These are phyloP conservation scores for Limnothrissa miodon DNA, from an alignment of 2,113 vertebrate species.

Conservation along the genomic window DNA sequence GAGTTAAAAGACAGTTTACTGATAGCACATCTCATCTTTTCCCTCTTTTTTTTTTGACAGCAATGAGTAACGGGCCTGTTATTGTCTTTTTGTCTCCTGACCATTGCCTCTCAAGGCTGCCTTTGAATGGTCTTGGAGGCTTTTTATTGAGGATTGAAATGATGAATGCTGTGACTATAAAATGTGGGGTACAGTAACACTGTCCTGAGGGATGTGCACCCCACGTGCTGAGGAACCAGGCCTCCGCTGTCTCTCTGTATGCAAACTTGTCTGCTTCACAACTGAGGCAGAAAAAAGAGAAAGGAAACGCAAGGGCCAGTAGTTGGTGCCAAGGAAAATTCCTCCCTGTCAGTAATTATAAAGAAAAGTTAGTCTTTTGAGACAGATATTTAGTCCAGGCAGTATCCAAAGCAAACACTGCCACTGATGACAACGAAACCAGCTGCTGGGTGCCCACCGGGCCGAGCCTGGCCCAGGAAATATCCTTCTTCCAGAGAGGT, in stretches of 20 bases:
- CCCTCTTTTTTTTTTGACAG: not conserved
- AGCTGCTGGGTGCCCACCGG: slow-evolving; percentile 50
- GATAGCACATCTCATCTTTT: slow-evolving; percentile 40
- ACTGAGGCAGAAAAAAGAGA: slow-evolving; percentile 55
- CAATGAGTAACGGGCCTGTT: slow-evolving; percentile 14
- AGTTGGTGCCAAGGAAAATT: slow-evolving; percentile 61
- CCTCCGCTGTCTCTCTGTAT: slow-evolving; percentile 11
- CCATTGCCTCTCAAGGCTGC: slow-evolving; percentile 63
- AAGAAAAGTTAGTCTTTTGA: slow-evolving; percentile 58
- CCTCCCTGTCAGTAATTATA: slow-evolving; percentile 68
- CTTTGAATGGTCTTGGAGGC: slow-evolving; percentile 61
- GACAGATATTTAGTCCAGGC: slow-evolving; percentile 60
- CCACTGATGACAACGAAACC: slow-evolving; percentile 64
- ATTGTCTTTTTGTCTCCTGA: slow-evolving; percentile 45
- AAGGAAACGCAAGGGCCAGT: slow-evolving; percentile 50
- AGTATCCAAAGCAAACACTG: slow-evolving; percentile 74
- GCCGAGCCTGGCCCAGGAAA: slow-evolving; percentile 51
- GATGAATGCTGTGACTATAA: slow-evolving; percentile 55
- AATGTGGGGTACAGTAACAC: slow-evolving; percentile 55
- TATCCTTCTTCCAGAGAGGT: slow-evolving; percentile 26
- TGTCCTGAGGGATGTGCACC: slow-evolving; percentile 44
- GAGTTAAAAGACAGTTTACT: slow-evolving; percentile 34
- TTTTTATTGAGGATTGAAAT: slow-evolving; percentile 61
- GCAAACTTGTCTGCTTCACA: slow-evolving; percentile 38
- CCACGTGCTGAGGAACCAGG: not conserved